A percentile compares a stretch with the other conserved stretches of the same genome.
Conservation (phyloP, 2,797 vertebrate genomes). For the Sebastiscus albofasciatus region DNA sequence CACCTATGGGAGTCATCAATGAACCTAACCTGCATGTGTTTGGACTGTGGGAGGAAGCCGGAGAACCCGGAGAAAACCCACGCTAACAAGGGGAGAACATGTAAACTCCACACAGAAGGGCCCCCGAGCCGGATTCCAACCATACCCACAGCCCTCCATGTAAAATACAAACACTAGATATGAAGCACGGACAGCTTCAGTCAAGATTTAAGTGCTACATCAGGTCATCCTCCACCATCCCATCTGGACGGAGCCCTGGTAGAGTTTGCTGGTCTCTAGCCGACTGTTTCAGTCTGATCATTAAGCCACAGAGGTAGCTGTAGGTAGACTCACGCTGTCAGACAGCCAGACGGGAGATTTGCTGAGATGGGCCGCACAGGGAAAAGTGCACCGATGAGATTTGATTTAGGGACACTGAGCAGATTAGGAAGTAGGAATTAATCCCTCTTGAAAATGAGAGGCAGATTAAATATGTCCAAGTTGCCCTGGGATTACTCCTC, state of each 20-base stretch:
- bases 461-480: conserved; percentile 77
- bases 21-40: too few relatives aligned
- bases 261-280: neutral
- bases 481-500: conserved; percentile 66
- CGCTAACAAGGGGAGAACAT: too few relatives aligned
- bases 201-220: neutral
- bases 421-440: conserved; percentile 75
- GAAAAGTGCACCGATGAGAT: conserved; percentile 69
- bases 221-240: conserved; percentile 10
- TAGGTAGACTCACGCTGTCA: conserved; percentile 33
- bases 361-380: conserved; percentile 34
- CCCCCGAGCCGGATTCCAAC: too few relatives aligned
- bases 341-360: conserved; percentile 53
- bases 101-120: too few relatives aligned
- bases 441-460: conserved; percentile 77
- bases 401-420: conserved; percentile 70
- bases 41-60: too few relatives aligned
- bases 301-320: conserved; percentile 21
- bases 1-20: too few relatives aligned
- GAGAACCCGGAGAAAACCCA: too few relatives aligned
- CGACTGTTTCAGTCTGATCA: neutral
- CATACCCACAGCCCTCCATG: too few relatives aligned
- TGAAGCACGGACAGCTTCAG: neutral
- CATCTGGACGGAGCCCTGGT: neutral
- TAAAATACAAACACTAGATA: neutral